Evolutionary conservation across 1,140 invertebrate genomes (phyloP).

Genomic region (Drosophila saltans): DNA sequence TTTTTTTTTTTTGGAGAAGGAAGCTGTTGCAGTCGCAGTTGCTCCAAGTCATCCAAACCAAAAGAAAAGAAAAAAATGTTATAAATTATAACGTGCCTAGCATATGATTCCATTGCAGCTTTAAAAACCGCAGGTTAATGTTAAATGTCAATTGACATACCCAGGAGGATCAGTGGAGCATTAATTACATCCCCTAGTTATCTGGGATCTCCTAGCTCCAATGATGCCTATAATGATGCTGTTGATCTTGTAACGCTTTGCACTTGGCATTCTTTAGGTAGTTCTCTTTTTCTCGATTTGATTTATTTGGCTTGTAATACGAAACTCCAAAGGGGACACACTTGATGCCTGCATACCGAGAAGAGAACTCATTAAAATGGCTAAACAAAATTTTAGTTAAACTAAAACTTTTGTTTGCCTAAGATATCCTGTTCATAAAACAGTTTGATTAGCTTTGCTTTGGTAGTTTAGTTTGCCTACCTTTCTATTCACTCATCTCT

Average conservation of each 20-base stretch:
- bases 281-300: constrained; percentile 48
- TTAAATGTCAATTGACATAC: constrained; percentile 81
- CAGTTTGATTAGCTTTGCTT: too few species aligned
- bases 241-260: constrained; percentile 74
- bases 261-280: constrained; percentile 53
- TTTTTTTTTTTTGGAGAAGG: constrained; percentile 45
- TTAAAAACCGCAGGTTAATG: constrained; percentile 72
- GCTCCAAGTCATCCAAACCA: constrained; percentile 39
- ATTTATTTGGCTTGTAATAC: constrained; percentile 73
- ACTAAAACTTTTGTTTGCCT: too few species aligned
- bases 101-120: constrained; percentile 30
- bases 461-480: too few species aligned
- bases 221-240: constrained; percentile 70
- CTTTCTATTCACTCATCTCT: too few species aligned
- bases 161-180: constrained; percentile 70
- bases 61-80: constrained; percentile 15
- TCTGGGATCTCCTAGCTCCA: background rate
- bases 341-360: constrained; percentile 13
- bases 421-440: too few species aligned
- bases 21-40: constrained; percentile 51
- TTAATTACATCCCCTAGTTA: constrained; percentile 53
- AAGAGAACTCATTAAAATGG: background rate
- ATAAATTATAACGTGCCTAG: constrained; percentile 46
- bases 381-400: too few species aligned
- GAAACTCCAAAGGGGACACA: constrained; percentile 43